A percentile compares a stretch with the other conserved stretches of the same genome.
phyloP scores from a whole-genome alignment of 2,113 vertebrate genomes.

The Rissa tridactyla region DNA sequence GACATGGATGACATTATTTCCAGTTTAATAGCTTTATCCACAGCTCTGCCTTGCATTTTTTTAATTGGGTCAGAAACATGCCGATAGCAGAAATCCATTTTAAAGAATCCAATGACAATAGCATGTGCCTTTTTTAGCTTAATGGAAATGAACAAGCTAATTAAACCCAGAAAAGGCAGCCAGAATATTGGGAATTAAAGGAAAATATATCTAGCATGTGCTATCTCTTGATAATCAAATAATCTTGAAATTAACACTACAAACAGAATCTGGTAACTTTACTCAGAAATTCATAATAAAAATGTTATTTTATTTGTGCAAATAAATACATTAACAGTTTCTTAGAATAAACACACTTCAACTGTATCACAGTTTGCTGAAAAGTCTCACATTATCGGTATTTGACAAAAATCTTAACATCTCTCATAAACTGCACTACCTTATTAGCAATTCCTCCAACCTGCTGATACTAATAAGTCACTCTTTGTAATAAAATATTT shows the following conservation, averaged over 20 bases:
- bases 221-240: neutral
- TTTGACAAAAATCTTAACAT: neutral
- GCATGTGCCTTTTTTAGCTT: conserved; percentile 36
- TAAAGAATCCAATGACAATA: conserved; percentile 52
- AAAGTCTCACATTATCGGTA: neutral
- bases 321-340: neutral
- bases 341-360: neutral
- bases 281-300: neutral
- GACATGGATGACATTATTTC: conserved; percentile 31
- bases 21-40: conserved; percentile 48
- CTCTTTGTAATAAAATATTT: neutral
- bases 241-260: neutral
- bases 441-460: neutral
- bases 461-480: neutral
- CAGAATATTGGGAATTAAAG: conserved; percentile 26
- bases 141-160: conserved; percentile 49
- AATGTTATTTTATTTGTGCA: neutral
- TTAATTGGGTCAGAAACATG: conserved; percentile 68
- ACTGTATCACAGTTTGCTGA: neutral
- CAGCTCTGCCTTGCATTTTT: conserved; percentile 24
- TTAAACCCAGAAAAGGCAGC: conserved; percentile 24
- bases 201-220: neutral
- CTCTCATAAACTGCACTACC: neutral
- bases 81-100: conserved; percentile 69
- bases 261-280: neutral